A percentile compares a stretch with the other conserved stretches of the same genome.
Conservation (phyloP, 2,797 vertebrate genomes). For the Cyprinella venusta region DNA sequence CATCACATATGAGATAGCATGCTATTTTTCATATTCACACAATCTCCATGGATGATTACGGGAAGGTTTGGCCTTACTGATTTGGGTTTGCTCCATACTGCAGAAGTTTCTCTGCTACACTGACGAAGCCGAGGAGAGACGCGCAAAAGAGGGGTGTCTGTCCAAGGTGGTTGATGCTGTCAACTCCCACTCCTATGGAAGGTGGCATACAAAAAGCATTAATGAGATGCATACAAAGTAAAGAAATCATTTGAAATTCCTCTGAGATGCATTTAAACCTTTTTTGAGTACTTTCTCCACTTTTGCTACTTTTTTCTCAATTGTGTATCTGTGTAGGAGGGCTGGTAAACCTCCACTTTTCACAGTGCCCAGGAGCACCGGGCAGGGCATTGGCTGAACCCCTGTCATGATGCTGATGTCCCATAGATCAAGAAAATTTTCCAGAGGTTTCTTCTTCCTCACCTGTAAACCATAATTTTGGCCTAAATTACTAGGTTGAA, state of each 20-base stretch:
- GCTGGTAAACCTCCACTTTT: slow-evolving; percentile 75
- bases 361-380: slow-evolving; percentile 77
- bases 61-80: slow-evolving; percentile 75
- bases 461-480: neutral
- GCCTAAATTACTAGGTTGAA: neutral
- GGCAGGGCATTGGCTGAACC: slow-evolving; percentile 75
- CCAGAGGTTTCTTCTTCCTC: neutral
- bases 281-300: slow-evolving; percentile 84
- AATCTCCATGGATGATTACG: neutral
- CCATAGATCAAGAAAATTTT: neutral
- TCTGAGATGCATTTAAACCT: slow-evolving; percentile 68
- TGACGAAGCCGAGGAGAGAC: slow-evolving; percentile 77
- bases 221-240: neutral
- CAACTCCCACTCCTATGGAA: slow-evolving; percentile 73
- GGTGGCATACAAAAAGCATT: neutral
- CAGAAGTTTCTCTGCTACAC: slow-evolving; percentile 80
- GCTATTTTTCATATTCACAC: neutral
- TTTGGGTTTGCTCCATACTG: slow-evolving; percentile 83
- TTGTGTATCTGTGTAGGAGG: slow-evolving; percentile 78
- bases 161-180: slow-evolving; percentile 80
- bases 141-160: slow-evolving; percentile 84
- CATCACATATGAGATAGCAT: neutral
- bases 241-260: neutral
- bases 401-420: slow-evolving; percentile 52
- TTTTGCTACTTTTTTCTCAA: slow-evolving; percentile 76